Conservation (phyloP, 2,113 vertebrate genomes). For the Mus musculus region GRCm39 chr2:143835501-143836000, state of each 20-base stretch:
- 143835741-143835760: background rate
- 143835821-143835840: background rate
- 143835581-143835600: background rate
- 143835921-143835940: too few species aligned
- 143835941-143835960: background rate
- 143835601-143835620: background rate
- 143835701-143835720: background rate
- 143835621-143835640: background rate
- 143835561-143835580: background rate
- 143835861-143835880: background rate
- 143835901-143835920: background rate
- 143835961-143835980: too few species aligned
- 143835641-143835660: background rate
- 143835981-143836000: background rate
- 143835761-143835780: background rate
- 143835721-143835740: background rate
- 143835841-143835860: background rate
- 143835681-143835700: background rate
- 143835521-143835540: background rate
- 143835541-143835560: background rate
- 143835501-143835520: background rate
- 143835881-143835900: too few species aligned
- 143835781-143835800: background rate
- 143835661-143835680: background rate
- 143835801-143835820: background rate